Conservation (phyloP, 2,888 invertebrate genomes). For the Clostera curtula region DNA sequence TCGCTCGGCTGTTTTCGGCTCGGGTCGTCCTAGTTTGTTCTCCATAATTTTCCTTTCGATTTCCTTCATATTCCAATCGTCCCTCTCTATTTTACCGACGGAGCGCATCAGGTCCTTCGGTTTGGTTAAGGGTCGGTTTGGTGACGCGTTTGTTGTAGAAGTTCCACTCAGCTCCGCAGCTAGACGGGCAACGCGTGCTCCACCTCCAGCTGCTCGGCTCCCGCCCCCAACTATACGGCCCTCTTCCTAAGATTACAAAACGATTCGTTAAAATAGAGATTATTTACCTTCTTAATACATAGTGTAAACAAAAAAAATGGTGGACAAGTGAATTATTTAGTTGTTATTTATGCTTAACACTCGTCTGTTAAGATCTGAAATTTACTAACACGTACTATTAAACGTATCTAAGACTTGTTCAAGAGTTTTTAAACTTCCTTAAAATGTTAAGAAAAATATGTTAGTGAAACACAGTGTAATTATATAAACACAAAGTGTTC, state of each 20-base stretch:
- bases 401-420: too few relatives aligned
- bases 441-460: slow-evolving; percentile 8
- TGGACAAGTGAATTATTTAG: slow-evolving; percentile 11
- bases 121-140: slow-evolving; percentile 75
- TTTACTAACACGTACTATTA: too few relatives aligned
- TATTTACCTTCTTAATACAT: background rate
- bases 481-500: slow-evolving; percentile 14
- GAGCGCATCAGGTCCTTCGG: slow-evolving; percentile 90
- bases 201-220: slow-evolving; percentile 40
- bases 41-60: slow-evolving; percentile 92
- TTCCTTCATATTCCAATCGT: slow-evolving; percentile 93
- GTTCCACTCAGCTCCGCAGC: slow-evolving; percentile 86
- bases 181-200: slow-evolving; percentile 50
- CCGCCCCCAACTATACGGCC: slow-evolving; percentile 53
- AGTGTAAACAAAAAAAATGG: slow-evolving; percentile 3
- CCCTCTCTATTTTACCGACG: slow-evolving; percentile 91
- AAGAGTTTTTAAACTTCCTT: too few relatives aligned
- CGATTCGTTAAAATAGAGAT: background rate
- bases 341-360: slow-evolving; percentile 10
- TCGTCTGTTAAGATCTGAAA: too few relatives aligned
- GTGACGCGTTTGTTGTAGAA: slow-evolving; percentile 65
- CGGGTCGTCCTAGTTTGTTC: slow-evolving; percentile 79
- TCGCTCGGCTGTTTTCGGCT: slow-evolving; percentile 78
- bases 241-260: slow-evolving; percentile 42
- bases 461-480: slow-evolving; percentile 22